Evolutionary conservation across 37 sponge, comb jelly and placozoan species (phyloP).

Genomic region (Eunapius fragilis): DNA sequence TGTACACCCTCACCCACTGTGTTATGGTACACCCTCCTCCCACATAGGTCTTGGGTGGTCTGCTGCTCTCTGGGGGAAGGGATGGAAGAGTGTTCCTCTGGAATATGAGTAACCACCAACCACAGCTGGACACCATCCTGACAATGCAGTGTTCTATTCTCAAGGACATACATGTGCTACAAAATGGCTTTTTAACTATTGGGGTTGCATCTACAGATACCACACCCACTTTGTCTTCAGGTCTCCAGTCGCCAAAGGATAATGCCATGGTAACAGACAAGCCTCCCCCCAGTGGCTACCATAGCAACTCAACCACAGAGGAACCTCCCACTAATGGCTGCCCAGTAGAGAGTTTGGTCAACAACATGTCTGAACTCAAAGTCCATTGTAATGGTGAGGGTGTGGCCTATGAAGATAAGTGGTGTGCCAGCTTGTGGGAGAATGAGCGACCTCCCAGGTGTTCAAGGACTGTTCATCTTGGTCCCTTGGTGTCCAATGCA

Average conservation of each 20-base stretch:
- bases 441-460: conserved; percentile 38
- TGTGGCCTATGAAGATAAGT: background rate
- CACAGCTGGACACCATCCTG: conserved; percentile 18
- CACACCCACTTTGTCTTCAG: background rate
- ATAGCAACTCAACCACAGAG: background rate
- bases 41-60: conserved; percentile 48
- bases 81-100: conserved; percentile 46
- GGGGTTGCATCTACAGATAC: conserved; percentile 1
- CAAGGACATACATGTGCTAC: conserved; percentile 39
- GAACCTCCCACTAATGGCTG: background rate
- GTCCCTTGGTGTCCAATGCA: conserved; percentile 23
- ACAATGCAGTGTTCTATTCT: conserved; percentile 34
- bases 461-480: conserved; percentile 7
- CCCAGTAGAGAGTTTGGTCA: too few species aligned
- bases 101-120: conserved; percentile 56
- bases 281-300: background rate
- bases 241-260: background rate
- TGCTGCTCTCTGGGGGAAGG: conserved; percentile 37
- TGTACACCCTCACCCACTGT: too few species aligned
- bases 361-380: too few species aligned
- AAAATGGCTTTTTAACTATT: conserved; percentile 50
- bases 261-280: background rate
- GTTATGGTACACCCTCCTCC: background rate
- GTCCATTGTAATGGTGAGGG: background rate
- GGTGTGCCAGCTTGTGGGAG: conserved; percentile 37